Evolutionary conservation across 2,113 vertebrate genomes (phyloP), one percentile per base, ranked within the genome.

Genomic region (Neolamprologus kungweensis): DNA sequence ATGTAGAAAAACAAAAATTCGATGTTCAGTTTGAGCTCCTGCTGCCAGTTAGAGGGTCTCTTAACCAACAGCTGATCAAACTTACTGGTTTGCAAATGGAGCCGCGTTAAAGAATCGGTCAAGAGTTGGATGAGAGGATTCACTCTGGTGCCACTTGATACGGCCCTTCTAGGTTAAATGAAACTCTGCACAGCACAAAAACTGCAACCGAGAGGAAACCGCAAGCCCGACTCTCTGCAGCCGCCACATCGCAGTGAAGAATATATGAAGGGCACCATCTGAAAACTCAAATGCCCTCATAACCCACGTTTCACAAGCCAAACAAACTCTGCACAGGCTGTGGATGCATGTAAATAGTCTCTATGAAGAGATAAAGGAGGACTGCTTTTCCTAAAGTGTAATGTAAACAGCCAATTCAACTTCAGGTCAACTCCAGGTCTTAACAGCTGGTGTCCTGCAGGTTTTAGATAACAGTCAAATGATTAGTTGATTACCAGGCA

Each of bases 121-220:
- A 6, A 19, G 33, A 83, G 10, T 47, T 17, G 8, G 6, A 37
- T 50, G 31, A 79, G 13, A 84, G 28, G 42, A 14, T 28, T 5
- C 10, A 11, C 68, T 7, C 37, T 26, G 40, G 3, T 0, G 21
- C 40, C 21, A 26, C 7, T 45, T 3, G 37, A 71, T 4, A 31
- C n/a, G 10, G n/a, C 54, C 81, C 13, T 78, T 79, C 2, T 9
- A 54, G 23, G 14, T 68, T 9, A 71, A 85, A 73, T 71, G 23
- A 60, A 81, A 13, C 71, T 89, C 47, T 54, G 68, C 42, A 57
- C 80, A 78, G 33, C n/a, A 73, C 57, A 45, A 58, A 75, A 4
- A 81, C 45, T 28, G 12, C 4, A 80, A 82, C 81, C 14, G 12
- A 10, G 37, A 13, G 14, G 13, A 54, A 85, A 65, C 9, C 1